Evolutionary conservation across 2,888 invertebrate genomes (phyloP), one percentile per base, ranked within the genome.

Genomic region (Drosophila kanekoi): DNA sequence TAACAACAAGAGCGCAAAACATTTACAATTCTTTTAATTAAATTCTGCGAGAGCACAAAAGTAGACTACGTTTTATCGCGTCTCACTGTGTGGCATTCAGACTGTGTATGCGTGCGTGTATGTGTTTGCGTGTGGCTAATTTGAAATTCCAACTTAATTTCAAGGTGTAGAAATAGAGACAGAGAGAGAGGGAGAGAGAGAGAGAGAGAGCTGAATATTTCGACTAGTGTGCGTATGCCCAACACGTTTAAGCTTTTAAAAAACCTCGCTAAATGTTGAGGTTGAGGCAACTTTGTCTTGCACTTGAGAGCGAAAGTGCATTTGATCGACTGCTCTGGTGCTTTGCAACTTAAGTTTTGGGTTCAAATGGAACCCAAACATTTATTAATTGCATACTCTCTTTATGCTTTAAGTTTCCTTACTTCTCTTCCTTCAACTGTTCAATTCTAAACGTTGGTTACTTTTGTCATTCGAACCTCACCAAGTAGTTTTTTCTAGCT

Each of bases 191-290:
- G 13, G n/a, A 41, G 48, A 20, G 44, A 14, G 32, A 18, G 47
- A 11, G 49, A 18, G 18, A 10, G 5, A 16, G 38, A 2, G n/a
- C 20, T 60, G 58, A 35, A 49, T 45, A 51, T 63, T 56, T 53
- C 35, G 53, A 43, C 44, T 58, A 65, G 57, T 57, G 45, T 33
- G 48, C 60, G 57, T 64, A 72, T 70, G 58, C 74, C 60, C 77
- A 82, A 87, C 87, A 89, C 81, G 87, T 72, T 87, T 85, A 77
- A 89, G 87, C 87, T 89, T 84, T 89, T 89, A 83, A 84, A 72
- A 68, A 81, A 74, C 62, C 76, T 14, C 67, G 60, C 71, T 69
- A 77, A 77, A 69, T 70, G 68, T n/a, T n/a, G n/a, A n/a, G 5
- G 38, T 43, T 51, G 14, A 23, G 11, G 37, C 32, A 64, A 57